A percentile compares a stretch with the other conserved stretches of the same genome.
These are phyloP conservation scores for Agrilus planipennis DNA, from an alignment of 1,140 invertebrate genomes.

Conservation along the genomic window DNA sequence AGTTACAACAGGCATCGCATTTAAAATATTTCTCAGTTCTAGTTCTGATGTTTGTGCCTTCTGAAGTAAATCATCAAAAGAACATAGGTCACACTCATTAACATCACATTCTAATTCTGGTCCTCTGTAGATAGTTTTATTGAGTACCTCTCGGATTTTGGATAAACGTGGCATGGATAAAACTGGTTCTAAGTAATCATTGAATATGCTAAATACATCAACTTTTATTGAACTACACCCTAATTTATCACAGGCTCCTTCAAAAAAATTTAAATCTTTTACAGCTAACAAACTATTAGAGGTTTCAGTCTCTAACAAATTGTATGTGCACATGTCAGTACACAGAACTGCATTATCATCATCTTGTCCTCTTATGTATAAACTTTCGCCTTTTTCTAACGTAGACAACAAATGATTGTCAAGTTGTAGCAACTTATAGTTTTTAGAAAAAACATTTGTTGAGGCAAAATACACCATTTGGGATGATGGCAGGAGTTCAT, in stretches of 20 bases:
- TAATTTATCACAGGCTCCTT: slow-evolving; percentile 23
- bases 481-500: slow-evolving; percentile 47
- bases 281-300: slow-evolving; percentile 75
- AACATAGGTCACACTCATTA: slow-evolving; percentile 45
- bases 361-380: slow-evolving; percentile 49
- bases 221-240: slow-evolving; percentile 40
- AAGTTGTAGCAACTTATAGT: slow-evolving; percentile 52
- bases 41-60: slow-evolving; percentile 63
- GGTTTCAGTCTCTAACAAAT: slow-evolving; percentile 75
- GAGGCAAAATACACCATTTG: slow-evolving; percentile 51
- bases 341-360: slow-evolving; percentile 71
- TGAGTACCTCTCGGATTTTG: slow-evolving; percentile 56
- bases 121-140: slow-evolving; percentile 62
- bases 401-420: slow-evolving; percentile 48
- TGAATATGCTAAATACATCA: slow-evolving; percentile 52
- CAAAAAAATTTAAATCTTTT: slow-evolving; percentile 42
- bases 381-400: slow-evolving; percentile 45
- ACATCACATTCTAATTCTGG: slow-evolving; percentile 62
- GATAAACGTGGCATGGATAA: slow-evolving; percentile 60
- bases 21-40: slow-evolving; percentile 54
- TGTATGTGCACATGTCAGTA: slow-evolving; percentile 62
- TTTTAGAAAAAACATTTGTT: slow-evolving; percentile 34
- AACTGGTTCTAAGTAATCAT: slow-evolving; percentile 71
- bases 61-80: slow-evolving; percentile 51
- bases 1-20: slow-evolving; percentile 50